These are phyloP conservation scores for Pocillopora verrucosa DNA, from an alignment of 64 coral and sea anemone genomes.

Conservation along the genomic window DNA sequence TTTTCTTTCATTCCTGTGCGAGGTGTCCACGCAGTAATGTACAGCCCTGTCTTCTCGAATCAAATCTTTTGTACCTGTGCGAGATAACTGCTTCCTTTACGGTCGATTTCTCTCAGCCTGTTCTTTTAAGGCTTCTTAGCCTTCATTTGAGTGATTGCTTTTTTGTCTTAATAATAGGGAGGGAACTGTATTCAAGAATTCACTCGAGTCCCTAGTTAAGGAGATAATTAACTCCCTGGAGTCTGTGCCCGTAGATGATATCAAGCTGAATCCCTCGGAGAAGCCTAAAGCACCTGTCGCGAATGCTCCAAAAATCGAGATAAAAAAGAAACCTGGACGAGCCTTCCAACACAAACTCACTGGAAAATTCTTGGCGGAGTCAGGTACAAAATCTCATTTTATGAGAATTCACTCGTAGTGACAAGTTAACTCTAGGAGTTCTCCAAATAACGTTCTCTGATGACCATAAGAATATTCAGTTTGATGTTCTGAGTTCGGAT, in stretches of 20 bases:
- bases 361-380: constrained; percentile 81
- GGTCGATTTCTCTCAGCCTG: background rate
- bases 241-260: constrained; percentile 15
- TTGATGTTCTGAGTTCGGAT: background rate
- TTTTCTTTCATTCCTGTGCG: too few relatives aligned
- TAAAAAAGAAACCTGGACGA: constrained; percentile 83
- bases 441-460: background rate
- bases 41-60: too few relatives aligned
- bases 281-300: background rate
- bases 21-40: too few relatives aligned
- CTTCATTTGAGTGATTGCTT: background rate
- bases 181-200: constrained; percentile 47
- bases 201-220: constrained; percentile 67
- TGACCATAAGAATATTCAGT: background rate
- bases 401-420: background rate
- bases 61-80: too few relatives aligned
- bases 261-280: constrained; percentile 47
- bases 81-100: too few relatives aligned
- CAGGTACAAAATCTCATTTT: constrained; percentile 23
- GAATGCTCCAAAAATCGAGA: background rate
- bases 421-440: background rate
- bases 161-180: constrained; percentile 31
- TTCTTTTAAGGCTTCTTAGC: background rate
- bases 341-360: constrained; percentile 75
- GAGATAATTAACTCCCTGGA: constrained; percentile 66